phyloP scores from a whole-genome alignment of 2,888 invertebrate genomes.

The Idaea biselata region DNA sequence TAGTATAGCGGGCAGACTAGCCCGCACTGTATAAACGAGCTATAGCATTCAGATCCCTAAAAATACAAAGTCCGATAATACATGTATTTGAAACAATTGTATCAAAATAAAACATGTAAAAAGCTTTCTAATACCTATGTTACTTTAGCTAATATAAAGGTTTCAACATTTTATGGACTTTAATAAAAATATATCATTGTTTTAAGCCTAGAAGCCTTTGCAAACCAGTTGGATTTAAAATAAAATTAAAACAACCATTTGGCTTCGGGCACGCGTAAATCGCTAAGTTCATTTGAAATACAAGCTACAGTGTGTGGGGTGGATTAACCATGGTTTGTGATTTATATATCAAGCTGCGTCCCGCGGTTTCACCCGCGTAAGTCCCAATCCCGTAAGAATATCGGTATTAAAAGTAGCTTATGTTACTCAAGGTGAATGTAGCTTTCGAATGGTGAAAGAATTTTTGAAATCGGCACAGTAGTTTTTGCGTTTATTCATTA shows the following conservation, averaged over 20 bases:
- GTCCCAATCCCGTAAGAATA: too few relatives aligned
- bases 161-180: background rate
- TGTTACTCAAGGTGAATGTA: too few relatives aligned
- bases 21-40: too few relatives aligned
- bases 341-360: background rate
- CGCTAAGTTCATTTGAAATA: constrained; percentile 1
- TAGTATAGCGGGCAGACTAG: too few relatives aligned
- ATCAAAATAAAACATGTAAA: background rate
- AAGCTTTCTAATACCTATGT: background rate
- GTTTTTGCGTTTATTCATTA: too few relatives aligned
- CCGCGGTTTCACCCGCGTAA: too few relatives aligned
- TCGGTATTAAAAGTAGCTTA: too few relatives aligned
- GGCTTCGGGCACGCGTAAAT: background rate
- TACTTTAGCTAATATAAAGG: background rate
- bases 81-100: too few relatives aligned
- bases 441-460: too few relatives aligned
- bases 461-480: too few relatives aligned
- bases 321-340: background rate
- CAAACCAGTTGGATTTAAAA: background rate
- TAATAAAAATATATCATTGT: background rate
- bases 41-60: too few relatives aligned
- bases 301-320: background rate
- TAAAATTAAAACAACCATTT: constrained; percentile 1
- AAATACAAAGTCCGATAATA: too few relatives aligned
- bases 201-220: background rate